Base-by-base conservation (phyloP, 2,797 vertebrate species). In the Chloroceryle inda region DNA sequence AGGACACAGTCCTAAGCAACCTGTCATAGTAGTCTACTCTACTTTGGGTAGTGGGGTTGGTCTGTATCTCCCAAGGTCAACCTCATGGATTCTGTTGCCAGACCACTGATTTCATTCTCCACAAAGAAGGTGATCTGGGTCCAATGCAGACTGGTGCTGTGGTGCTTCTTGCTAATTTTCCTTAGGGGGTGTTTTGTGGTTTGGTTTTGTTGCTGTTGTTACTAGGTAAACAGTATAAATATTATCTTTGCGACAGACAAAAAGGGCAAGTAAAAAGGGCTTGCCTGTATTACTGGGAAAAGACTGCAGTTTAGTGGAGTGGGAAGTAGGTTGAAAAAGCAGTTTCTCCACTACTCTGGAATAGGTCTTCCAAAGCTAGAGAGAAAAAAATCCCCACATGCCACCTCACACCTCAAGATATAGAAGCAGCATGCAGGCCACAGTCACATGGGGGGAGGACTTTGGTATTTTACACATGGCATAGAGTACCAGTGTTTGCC, bases 391-490 rank as follows among this genome's bases (percentile, higher is more conserved):
- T 14, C 9, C 12, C 15, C 2, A 19, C 2, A 1, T 44, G 29
- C 21, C 33, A 66, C 31, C 29, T 50, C 71, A 37, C 5, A 19
- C 21, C 31, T 29, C 19, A 6, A 64, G 37, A 33, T 8, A 5
- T 8, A 21, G 44, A 29, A 9, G 4, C 0, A 4, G 6, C 0
- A 0, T 45, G 31, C 49, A 89, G 79, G 79, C 44, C 72, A 23
- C 17, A 24, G 21, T 12, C 29, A 5, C 4, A 11, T 1, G 17
- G 42, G 33, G 14, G 58, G 12, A 53, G 35, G 35, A 35, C 21
- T 76, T 35, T 6, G 40, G 56, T 13, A 4, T 0, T 23, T 42
- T 37, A 27, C 23, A 42, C 2, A 13, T 6, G 35, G 31, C 56
- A 35, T 37, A 38, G 33, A 52, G 80, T 9, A 24, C 24, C 73